Conservation (phyloP, 1,140 invertebrate species). For the Drosophila kurseongensis region DNA sequence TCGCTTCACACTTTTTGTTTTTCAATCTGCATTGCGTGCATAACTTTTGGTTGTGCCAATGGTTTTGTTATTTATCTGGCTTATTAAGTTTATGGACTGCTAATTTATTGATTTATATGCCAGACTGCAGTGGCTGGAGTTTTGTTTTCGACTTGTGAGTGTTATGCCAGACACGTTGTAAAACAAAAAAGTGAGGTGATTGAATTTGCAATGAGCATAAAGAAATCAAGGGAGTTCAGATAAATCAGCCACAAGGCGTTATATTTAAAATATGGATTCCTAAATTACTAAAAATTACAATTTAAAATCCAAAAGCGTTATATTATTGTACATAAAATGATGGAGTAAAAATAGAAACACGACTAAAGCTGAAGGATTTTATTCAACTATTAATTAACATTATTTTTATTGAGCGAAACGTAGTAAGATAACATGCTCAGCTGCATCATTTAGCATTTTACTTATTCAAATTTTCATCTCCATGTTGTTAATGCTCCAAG, state of each 20-base stretch:
- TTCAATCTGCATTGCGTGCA: constrained; percentile 29
- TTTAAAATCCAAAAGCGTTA: no score
- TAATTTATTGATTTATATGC: constrained; percentile 68
- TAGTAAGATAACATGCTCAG: no score
- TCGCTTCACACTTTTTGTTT: constrained; percentile 8
- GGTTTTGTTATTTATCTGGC: constrained; percentile 54
- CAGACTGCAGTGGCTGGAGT: constrained; percentile 9
- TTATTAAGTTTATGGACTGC: constrained; percentile 73
- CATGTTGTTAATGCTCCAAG: not conserved
- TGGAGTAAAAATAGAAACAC: no score
- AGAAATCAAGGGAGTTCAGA: constrained; percentile 35
- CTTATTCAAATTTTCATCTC: constrained; percentile 1
- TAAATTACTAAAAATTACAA: no score
- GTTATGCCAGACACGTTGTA: constrained; percentile 42
- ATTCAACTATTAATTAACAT: no score
- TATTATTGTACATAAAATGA: no score
- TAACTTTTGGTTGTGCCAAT: constrained; percentile 2
- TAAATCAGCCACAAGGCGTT: no score
- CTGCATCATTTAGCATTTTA: no score
- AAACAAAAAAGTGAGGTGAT: constrained; percentile 29
- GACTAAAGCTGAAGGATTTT: no score
- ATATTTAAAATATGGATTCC: no score
- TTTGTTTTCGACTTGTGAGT: constrained; percentile 23
- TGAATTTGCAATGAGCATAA: constrained; percentile 35
- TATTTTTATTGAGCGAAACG: no score